Percentiles rank a stretch among this genome's conserved stretches.
These are phyloP conservation scores for Addax nasomaculatus DNA, from an alignment of 2,113 vertebrate genomes.

Conservation along the genomic window DNA sequence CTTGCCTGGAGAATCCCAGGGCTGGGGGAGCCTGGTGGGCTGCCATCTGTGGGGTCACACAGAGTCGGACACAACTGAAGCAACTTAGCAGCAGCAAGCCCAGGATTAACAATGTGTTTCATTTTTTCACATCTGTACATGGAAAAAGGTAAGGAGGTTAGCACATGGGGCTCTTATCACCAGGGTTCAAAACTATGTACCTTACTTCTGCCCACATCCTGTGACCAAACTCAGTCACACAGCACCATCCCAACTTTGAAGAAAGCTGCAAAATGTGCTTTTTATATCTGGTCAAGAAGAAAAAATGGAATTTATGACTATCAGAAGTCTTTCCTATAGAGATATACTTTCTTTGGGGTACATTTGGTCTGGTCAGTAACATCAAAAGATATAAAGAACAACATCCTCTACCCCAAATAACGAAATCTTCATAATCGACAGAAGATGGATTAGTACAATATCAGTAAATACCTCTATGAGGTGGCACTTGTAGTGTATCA, in stretches of 20 bases:
- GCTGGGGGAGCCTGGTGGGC: too few species aligned
- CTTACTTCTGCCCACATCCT: neutral
- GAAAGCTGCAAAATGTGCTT: neutral
- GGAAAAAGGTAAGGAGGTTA: neutral
- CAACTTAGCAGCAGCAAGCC: too few species aligned
- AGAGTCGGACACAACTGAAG: too few species aligned
- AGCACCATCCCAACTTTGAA: neutral
- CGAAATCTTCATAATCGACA: neutral
- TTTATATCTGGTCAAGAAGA: neutral
- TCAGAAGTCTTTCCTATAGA: neutral
- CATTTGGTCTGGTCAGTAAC: neutral
- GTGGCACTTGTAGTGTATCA: neutral
- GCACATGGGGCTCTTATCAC: neutral
- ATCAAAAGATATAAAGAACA: neutral
- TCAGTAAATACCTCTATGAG: neutral
- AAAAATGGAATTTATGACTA: neutral
- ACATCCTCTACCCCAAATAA: neutral
- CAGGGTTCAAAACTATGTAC: neutral
- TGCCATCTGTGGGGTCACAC: rapidly evolving
- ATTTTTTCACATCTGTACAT: neutral
- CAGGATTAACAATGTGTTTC: neutral
- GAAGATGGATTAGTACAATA: too few species aligned
- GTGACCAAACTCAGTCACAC: neutral
- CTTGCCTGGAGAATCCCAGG: too few species aligned
- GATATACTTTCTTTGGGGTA: neutral